phyloP scores from a whole-genome alignment of 2,888 invertebrate genomes.

The Bhutanitis thaidina region DNA sequence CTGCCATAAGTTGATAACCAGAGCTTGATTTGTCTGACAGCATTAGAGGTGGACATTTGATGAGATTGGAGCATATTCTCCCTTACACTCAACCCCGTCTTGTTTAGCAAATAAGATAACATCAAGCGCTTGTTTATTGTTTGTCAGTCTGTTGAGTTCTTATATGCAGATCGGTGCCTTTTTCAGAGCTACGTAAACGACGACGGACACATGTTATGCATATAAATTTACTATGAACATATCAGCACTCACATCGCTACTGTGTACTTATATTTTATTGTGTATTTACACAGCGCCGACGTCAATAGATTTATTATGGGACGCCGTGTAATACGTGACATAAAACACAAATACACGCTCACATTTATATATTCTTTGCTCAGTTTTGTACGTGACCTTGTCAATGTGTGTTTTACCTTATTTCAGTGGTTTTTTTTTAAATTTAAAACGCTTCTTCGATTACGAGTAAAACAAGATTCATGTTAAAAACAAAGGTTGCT shows the following conservation, averaged over 20 bases:
- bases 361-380: neutral
- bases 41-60: no score
- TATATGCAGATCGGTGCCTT: conserved; percentile 7
- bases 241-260: neutral
- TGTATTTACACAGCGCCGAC: conserved; percentile 9
- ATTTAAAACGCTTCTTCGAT: no score
- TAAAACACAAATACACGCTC: conserved; percentile 1
- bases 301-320: conserved; percentile 11
- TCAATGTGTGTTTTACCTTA: neutral
- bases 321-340: conserved; percentile 10
- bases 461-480: no score
- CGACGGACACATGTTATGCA: conserved; percentile 4
- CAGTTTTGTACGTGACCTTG: conserved; percentile 7
- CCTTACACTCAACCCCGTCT: no score
- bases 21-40: no score
- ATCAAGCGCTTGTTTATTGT: neutral
- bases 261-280: neutral
- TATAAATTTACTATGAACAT: neutral
- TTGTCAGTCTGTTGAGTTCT: neutral
- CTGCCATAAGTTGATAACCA: no score
- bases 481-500: no score
- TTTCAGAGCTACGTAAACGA: conserved; percentile 16
- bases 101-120: neutral
- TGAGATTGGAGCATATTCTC: no score
- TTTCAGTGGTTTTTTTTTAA: no score